phyloP scores from a whole-genome alignment of 1,140 invertebrate genomes.

The Hestina assimilis region DNA sequence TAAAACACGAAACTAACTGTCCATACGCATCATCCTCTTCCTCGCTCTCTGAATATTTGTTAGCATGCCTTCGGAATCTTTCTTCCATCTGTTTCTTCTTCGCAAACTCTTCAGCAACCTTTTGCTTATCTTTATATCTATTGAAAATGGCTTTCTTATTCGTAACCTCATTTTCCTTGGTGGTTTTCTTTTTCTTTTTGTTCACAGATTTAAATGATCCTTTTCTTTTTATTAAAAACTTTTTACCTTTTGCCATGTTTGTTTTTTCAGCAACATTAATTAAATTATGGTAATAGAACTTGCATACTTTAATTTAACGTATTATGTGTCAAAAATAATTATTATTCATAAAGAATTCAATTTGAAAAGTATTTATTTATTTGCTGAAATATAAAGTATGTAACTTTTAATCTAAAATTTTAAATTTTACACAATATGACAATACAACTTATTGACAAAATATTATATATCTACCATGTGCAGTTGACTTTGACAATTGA shows the following conservation, averaged over 20 bases:
- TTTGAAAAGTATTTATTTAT: no score
- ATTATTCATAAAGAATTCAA: no score
- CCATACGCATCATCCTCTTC: slow-evolving; percentile 78
- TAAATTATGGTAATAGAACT: no score
- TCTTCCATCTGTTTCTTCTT: slow-evolving; percentile 63
- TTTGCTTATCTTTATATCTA: slow-evolving; percentile 73
- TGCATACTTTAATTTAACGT: no score
- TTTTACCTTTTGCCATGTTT: slow-evolving; percentile 55
- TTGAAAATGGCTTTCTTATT: slow-evolving; percentile 74
- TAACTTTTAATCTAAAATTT: no score
- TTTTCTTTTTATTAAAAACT: slow-evolving; percentile 44
- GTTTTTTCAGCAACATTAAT: not conserved
- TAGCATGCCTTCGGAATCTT: slow-evolving; percentile 45
- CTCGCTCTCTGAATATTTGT: slow-evolving; percentile 65
- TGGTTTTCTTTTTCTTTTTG: slow-evolving; percentile 51
- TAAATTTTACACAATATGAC: no score
- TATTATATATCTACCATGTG: no score
- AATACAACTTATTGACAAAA: no score
- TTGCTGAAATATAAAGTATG: no score
- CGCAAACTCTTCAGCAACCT: slow-evolving; percentile 60
- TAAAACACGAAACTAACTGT: slow-evolving; percentile 79
- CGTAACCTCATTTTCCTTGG: slow-evolving; percentile 39
- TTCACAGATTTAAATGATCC: slow-evolving; percentile 31
- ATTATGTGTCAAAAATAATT: no score
- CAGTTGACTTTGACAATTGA: no score